Evolutionary conservation across 2,888 invertebrate genomes (phyloP), one percentile per base, ranked within the genome.

Genomic region (Tetragonula carbonaria): DNA sequence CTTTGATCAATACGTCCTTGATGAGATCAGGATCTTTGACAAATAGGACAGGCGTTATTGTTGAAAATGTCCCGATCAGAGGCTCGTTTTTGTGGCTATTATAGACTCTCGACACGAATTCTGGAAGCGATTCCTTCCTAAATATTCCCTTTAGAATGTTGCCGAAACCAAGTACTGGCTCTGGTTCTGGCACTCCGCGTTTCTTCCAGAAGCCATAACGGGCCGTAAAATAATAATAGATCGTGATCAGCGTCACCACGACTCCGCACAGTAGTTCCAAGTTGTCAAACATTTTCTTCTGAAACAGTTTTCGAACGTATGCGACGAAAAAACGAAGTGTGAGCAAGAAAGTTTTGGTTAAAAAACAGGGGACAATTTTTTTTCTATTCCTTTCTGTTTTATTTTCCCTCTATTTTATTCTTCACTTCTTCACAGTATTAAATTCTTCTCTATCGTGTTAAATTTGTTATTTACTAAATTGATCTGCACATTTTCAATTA

Each of bases 1-100:
- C 94, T 14, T 93, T 94, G 18, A 95, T 94, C n/a, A 95, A 90
- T 1, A 95, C 90, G 4, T 94, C 93, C 51, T 91, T 92, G 18
- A 94, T 92, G 4, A 95, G 62, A 5, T 95, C 93, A 0, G 95
- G 94, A 85, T 92, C 95, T 21, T 70, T 33, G 28, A 83, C 0
- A 0, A 83, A 0, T 2, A 83, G 21, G 4, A 11, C 2, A 4
- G 84, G 84, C 0, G 4, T n/a, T 21, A 50, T 65, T 38, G 66
- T 74, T 0, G 28, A 1, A 18, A 74, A 71, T 18, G 74, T 88
- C 0, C 83, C 83, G 13, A 83, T 0, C 57, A 82, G 0, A 3
- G 76, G 67, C 18, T 83, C 83, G 11, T 18, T 4, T 23, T 73
- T 82, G 11, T 73, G 76, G 4, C 57, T 1, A 8, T 33, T 2